Evolutionary conservation across 1,140 invertebrate species (phyloP).

Genomic region (Diabrotica virgifera): DNA sequence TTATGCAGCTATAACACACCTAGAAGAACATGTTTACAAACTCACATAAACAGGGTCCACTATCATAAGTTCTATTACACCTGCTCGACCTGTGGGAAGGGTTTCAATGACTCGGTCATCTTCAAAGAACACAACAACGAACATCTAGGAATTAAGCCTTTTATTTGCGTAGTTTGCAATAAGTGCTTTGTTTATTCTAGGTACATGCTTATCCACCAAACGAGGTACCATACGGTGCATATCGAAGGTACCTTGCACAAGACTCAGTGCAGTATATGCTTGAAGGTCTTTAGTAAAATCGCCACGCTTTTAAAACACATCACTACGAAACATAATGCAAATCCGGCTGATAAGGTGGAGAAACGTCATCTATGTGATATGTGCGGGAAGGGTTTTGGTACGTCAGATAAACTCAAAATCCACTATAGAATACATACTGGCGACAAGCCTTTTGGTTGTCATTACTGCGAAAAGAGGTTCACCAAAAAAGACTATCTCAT

Average conservation of each 20-base stretch:
- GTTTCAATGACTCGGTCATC: slow-evolving; percentile 44
- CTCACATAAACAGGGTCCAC: slow-evolving; percentile 39
- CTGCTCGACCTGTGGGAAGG: slow-evolving; percentile 53
- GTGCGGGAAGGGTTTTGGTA: slow-evolving; percentile 54
- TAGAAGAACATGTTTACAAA: slow-evolving; percentile 31
- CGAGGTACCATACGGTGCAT: slow-evolving; percentile 48
- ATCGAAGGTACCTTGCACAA: slow-evolving; percentile 37
- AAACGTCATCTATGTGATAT: slow-evolving; percentile 43
- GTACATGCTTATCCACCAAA: slow-evolving; percentile 46
- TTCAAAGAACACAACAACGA: slow-evolving; percentile 60
- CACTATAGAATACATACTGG: slow-evolving; percentile 61
- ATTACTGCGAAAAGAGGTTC: slow-evolving; percentile 54
- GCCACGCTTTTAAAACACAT: slow-evolving; percentile 53
- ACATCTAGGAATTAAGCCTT: slow-evolving; percentile 65
- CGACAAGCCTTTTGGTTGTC: slow-evolving; percentile 52
- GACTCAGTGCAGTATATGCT: slow-evolving; percentile 46
- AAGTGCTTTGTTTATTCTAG: slow-evolving; percentile 52
- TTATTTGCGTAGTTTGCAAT: slow-evolving; percentile 61
- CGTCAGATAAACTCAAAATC: slow-evolving; percentile 58
- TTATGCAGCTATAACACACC: slow-evolving; percentile 36
- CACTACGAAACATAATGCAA: slow-evolving; percentile 50
- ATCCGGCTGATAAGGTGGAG: slow-evolving; percentile 31
- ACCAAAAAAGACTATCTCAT: slow-evolving; percentile 55
- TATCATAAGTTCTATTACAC: slow-evolving; percentile 48
- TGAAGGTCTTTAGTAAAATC: slow-evolving; percentile 50